These are phyloP conservation scores for Amphipyra berbera DNA, from an alignment of 2,888 invertebrate species.

Conservation along the genomic window DNA sequence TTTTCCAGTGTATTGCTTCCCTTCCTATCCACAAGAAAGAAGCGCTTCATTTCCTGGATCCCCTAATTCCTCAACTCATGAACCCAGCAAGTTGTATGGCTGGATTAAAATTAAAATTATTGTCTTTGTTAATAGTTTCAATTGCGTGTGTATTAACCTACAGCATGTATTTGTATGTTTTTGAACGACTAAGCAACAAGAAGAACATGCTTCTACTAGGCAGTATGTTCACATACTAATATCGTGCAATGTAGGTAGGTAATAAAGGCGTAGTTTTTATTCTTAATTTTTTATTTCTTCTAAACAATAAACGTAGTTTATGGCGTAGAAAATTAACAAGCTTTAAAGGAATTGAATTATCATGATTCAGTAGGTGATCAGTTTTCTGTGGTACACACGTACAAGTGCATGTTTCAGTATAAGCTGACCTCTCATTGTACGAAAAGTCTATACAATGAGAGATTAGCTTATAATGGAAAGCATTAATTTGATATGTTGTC, in stretches of 20 bases:
- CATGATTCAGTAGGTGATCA: slow-evolving; percentile 9
- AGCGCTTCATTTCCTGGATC: slow-evolving; percentile 23
- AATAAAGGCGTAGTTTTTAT: slow-evolving; percentile 38
- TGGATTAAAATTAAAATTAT: slow-evolving; percentile 67
- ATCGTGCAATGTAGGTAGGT: slow-evolving; percentile 27
- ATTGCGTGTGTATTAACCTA: slow-evolving; percentile 67
- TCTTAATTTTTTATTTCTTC: slow-evolving; percentile 44
- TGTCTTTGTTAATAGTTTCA: slow-evolving; percentile 59
- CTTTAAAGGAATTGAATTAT: slow-evolving; percentile 1
- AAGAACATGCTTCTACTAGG: slow-evolving; percentile 66
- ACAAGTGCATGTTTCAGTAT: too few relatives aligned
- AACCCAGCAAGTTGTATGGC: slow-evolving; percentile 59
- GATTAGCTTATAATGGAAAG: too few relatives aligned
- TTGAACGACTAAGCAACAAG: slow-evolving; percentile 65
- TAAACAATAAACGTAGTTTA: slow-evolving; percentile 15
- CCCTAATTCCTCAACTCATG: slow-evolving; percentile 16
- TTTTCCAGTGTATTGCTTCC: slow-evolving; percentile 55
- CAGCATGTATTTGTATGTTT: slow-evolving; percentile 73
- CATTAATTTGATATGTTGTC: too few relatives aligned
- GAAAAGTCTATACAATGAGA: too few relatives aligned
- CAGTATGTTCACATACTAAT: slow-evolving; percentile 68
- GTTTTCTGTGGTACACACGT: too few relatives aligned
- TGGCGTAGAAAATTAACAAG: slow-evolving; percentile 8
- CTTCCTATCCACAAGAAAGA: slow-evolving; percentile 51
- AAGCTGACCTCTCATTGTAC: too few relatives aligned